A percentile compares a stretch with the other conserved stretches of the same genome.
Conservation (phyloP, 2,113 vertebrate genomes). For the Halcyon malimbica region DNA sequence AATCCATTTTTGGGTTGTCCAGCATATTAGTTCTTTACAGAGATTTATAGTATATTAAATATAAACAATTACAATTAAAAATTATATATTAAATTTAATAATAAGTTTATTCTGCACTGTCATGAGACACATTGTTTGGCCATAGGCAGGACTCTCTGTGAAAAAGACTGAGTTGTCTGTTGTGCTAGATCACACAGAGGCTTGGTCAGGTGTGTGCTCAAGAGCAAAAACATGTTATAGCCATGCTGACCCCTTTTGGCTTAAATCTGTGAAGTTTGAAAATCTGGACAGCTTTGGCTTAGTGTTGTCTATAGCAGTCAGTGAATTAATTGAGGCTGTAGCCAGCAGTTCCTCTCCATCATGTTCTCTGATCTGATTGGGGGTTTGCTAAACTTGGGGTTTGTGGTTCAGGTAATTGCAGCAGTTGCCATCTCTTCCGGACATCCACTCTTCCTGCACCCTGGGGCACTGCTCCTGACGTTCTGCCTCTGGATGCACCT, state of each 20-base stretch:
- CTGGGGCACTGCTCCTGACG: background rate
- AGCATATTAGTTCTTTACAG: background rate
- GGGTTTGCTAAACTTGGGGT: background rate
- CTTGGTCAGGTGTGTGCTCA: background rate
- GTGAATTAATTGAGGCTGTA: background rate
- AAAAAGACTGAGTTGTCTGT: background rate
- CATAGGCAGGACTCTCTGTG: background rate
- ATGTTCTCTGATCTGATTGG: background rate
- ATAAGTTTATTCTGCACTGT: background rate
- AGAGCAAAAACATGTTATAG: background rate
- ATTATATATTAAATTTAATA: no score
- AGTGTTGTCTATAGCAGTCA: accelerated
- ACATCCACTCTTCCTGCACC: background rate
- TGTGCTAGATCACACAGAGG: background rate
- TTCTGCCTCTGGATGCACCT: background rate
- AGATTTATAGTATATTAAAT: background rate
- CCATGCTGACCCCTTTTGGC: background rate
- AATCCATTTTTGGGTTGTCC: background rate
- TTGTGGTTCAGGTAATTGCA: background rate
- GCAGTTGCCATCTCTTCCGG: background rate
- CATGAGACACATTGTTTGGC: background rate
- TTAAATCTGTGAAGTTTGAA: background rate
- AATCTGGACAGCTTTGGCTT: background rate
- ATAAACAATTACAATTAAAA: background rate
- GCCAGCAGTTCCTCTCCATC: background rate